Percentiles rank a stretch among this genome's conserved stretches.
These are phyloP conservation scores for Nephila pilipes DNA, from an alignment of 1,140 invertebrate species.

Conservation along the genomic window DNA sequence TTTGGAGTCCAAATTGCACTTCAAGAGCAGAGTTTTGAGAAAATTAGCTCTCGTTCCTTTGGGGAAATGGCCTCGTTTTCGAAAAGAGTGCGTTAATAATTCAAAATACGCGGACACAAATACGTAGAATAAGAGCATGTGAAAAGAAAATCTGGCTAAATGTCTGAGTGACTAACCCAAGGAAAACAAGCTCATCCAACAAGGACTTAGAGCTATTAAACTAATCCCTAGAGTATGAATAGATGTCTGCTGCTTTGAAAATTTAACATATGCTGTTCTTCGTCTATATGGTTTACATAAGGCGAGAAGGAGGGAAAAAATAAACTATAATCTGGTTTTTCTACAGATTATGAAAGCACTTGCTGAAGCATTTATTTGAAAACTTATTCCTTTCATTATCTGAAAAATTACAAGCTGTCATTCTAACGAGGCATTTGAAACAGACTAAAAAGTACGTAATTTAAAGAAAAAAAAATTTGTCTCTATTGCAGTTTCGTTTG, in stretches of 20 bases:
- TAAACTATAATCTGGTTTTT: too few species aligned
- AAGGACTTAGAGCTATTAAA: too few species aligned
- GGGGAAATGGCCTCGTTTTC: background rate
- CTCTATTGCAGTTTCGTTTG: too few species aligned
- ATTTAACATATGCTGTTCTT: background rate
- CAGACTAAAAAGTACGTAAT: too few species aligned
- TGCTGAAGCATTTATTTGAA: background rate
- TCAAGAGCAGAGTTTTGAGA: background rate
- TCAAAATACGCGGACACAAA: slow-evolving; percentile 16
- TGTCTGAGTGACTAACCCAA: too few species aligned
- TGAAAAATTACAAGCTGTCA: too few species aligned
- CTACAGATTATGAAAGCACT: background rate
- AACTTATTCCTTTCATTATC: too few species aligned
- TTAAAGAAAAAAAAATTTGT: too few species aligned
- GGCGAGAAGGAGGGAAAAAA: background rate
- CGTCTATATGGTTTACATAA: background rate
- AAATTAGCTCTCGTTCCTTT: background rate
- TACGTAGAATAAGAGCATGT: background rate
- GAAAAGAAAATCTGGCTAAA: background rate
- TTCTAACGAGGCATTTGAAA: too few species aligned
- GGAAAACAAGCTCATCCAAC: too few species aligned
- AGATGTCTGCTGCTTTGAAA: background rate
- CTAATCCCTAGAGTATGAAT: too few species aligned
- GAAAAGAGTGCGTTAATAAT: slow-evolving; percentile 13
- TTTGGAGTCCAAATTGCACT: slow-evolving; percentile 3